Conservation (phyloP, 2,797 vertebrate genomes). For the Sylvia borin region DNA sequence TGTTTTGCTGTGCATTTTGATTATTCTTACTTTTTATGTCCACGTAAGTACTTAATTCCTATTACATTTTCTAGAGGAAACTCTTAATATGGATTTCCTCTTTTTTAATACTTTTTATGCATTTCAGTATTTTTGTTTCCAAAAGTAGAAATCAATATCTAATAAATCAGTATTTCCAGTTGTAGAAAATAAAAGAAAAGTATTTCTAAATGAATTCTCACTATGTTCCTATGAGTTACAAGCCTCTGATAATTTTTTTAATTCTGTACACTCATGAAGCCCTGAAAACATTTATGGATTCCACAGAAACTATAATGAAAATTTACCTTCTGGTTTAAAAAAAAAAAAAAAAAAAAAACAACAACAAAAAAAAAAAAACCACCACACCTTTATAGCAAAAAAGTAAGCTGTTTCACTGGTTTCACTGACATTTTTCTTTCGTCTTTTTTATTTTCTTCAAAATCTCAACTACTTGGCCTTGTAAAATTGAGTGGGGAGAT, state of each 20-base stretch:
- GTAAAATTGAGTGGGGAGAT: conserved; percentile 72
- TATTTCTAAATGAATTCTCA: conserved; percentile 65
- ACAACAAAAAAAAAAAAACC: too few relatives aligned
- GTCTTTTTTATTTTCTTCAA: conserved; percentile 67
- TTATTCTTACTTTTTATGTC: conserved; percentile 68
- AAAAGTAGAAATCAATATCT: conserved; percentile 72
- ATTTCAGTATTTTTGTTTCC: conserved; percentile 74
- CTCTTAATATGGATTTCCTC: conserved; percentile 69
- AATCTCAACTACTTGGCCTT: conserved; percentile 71
- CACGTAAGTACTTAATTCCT: conserved; percentile 69
- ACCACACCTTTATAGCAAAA: conserved; percentile 74
- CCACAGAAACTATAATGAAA: conserved; percentile 67
- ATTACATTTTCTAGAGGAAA: conserved; percentile 78
- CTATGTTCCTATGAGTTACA: conserved; percentile 51
- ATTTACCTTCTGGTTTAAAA: conserved; percentile 50
- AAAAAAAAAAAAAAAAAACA: conserved; percentile 47
- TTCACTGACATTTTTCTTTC: conserved; percentile 72
- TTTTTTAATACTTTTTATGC: conserved; percentile 66
- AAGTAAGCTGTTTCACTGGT: conserved; percentile 73
- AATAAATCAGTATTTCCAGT: conserved; percentile 72
- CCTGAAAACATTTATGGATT: conserved; percentile 67
- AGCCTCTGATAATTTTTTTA: conserved; percentile 33
- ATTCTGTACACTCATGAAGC: conserved; percentile 53
- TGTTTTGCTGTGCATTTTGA: conserved; percentile 70
- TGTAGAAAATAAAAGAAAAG: conserved; percentile 68